Percentiles rank a stretch among this genome's conserved stretches.
Evolutionary conservation across 2,113 vertebrate species (phyloP).

Genomic region (Hyaena hyaena): DNA sequence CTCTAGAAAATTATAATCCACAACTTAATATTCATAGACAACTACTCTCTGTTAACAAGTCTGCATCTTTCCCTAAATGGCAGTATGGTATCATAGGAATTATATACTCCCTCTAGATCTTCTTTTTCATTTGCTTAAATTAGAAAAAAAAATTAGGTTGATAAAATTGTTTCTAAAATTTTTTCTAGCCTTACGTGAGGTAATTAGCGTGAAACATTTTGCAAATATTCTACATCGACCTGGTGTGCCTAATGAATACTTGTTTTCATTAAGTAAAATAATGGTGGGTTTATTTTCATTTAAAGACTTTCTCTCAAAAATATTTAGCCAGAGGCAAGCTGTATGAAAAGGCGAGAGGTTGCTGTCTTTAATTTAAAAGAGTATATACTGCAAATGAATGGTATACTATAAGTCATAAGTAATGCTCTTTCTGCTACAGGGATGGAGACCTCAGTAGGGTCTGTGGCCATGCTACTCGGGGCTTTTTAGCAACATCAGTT

Average conservation of each 20-base stretch:
- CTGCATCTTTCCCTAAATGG: neutral
- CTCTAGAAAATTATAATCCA: neutral
- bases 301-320: neutral
- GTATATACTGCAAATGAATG: neutral
- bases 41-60: neutral
- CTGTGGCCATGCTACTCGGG: neutral
- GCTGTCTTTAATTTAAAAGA: neutral
- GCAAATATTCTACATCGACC: neutral
- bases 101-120: neutral
- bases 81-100: neutral
- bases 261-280: neutral
- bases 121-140: neutral
- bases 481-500: neutral
- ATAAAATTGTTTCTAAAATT: neutral
- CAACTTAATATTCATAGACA: neutral
- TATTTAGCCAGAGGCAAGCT: neutral
- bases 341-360: neutral
- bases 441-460: fast-evolving
- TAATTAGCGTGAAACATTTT: constrained; percentile 24
- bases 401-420: neutral
- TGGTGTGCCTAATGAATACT: neutral
- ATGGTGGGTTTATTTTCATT: neutral
- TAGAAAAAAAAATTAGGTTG: neutral
- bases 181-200: neutral
- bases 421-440: neutral